phyloP scores from a whole-genome alignment of 1,140 invertebrate genomes.

The Leptoteleia sp. region DNA sequence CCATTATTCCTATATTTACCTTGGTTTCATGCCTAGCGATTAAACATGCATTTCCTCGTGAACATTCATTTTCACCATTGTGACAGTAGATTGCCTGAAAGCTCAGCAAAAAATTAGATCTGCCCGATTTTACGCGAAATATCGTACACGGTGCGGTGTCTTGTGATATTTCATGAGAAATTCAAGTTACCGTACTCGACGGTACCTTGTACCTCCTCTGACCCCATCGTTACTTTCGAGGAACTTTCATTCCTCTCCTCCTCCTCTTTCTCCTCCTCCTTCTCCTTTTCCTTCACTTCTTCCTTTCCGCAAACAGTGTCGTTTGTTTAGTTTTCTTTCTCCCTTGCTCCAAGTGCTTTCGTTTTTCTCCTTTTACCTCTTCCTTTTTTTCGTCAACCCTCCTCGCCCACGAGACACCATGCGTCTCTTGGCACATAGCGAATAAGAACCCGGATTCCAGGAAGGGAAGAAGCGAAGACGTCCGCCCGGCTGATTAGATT shows the following conservation, averaged over 20 bases:
- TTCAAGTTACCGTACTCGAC: conserved; percentile 64
- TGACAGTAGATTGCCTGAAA: conserved; percentile 70
- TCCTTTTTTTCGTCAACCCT: conserved; percentile 59
- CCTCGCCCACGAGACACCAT: conserved; percentile 61
- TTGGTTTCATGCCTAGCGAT: conserved; percentile 22
- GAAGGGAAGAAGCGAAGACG: conserved; percentile 73
- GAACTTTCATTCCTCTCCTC: conserved; percentile 52
- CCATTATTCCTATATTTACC: conserved; percentile 2
- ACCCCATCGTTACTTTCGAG: conserved; percentile 29
- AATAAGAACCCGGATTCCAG: conserved; percentile 73
- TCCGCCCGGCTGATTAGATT: conserved; percentile 76
- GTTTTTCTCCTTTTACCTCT: conserved; percentile 20
- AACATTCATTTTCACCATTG: conserved; percentile 22
- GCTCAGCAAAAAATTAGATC: conserved; percentile 73
- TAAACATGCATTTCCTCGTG: conserved; percentile 24
- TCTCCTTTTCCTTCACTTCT: conserved; percentile 24
- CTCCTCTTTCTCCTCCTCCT: conserved; percentile 20
- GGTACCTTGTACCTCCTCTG: conserved; percentile 70
- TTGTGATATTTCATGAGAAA: conserved; percentile 75
- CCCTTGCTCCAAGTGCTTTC: conserved; percentile 4
- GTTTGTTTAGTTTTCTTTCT: conserved; percentile 44
- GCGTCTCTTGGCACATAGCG: conserved; percentile 45
- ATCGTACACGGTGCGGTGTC: conserved; percentile 70
- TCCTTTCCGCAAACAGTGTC: conserved; percentile 48
- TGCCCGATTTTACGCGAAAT: conserved; percentile 69